Base-by-base conservation (phyloP, 2,888 invertebrate genomes). In the Trypoxylon attenuatum region DNA sequence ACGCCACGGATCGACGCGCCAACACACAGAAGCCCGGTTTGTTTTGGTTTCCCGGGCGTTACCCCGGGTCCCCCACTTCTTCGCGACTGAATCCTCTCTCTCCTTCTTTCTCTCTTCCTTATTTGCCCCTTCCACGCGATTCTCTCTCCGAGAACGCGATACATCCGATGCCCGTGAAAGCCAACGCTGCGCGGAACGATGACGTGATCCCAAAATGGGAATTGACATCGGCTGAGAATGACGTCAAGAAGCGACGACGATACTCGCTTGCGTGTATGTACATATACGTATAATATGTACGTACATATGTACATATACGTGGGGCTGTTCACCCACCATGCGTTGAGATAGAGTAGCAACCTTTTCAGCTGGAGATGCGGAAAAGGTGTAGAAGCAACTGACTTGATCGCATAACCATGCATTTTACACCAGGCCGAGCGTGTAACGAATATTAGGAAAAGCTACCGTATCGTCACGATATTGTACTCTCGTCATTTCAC, bases 41-140 rank as follows among this genome's bases (percentile, higher is more conserved):
- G 87, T 86, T 86, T 87, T 87, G 87, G 86, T 87, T 87, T 86
- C 83, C 86, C 87, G 86, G 86, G 84, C 86, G 84, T 86, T 86
- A 85, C 82, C 84, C 68, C 84, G 82, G 76, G 65, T 75, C 73
- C 78, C 76, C 76, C 76, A 66, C 79, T 73, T 66, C 73, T 71
- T 29, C 54, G 19, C 47, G 50, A 33, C 33, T 45, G 62, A 55
- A 49, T 70, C 69, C 70, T 50, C 74, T 70, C 68, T 64, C 68
- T 41, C 29, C 63, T 64, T 63, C 69, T 52, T 52, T 67, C 68
- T 71, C 55, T 59, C 67, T 59, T 58, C 50, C 59, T 45, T 42
- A 18, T 33, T 45, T 46, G 43, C 43, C 29, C 51, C 41, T 46
- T 62, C 49, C 47, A 13, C 52, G 21, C 45, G 21, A 15, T 47